Evolutionary conservation across 1,140 invertebrate genomes (phyloP).

Genomic region (Caenorhabditis inopinata): DNA sequence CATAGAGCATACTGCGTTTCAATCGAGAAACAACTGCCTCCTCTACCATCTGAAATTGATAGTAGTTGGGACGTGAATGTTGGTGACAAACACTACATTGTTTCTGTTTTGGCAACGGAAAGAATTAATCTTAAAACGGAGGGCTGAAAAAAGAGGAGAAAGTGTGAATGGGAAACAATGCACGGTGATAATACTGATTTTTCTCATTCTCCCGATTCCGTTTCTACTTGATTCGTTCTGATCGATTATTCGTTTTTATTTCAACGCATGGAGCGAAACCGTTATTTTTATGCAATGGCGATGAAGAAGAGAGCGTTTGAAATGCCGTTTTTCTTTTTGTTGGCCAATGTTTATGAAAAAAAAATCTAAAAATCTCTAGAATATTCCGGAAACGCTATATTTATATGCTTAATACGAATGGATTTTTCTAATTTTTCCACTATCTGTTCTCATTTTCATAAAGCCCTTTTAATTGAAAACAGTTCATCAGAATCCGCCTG

Average conservation of each 20-base stretch:
- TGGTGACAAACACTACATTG: neutral
- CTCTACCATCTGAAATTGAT: slow-evolving; percentile 16
- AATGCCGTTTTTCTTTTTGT: neutral
- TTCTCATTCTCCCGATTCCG: neutral
- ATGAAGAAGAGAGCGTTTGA: neutral
- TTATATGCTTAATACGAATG: too few relatives aligned
- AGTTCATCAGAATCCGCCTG: too few relatives aligned
- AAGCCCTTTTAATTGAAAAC: too few relatives aligned
- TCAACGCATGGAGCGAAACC: neutral
- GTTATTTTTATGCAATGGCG: neutral
- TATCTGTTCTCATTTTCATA: too few relatives aligned
- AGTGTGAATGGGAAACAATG: neutral
- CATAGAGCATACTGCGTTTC: slow-evolving; percentile 12
- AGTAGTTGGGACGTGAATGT: neutral
- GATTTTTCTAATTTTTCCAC: too few relatives aligned
- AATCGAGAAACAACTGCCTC: neutral
- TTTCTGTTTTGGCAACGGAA: neutral
- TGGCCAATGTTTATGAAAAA: too few relatives aligned
- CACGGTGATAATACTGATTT: slow-evolving; percentile 25
- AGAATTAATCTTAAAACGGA: neutral
- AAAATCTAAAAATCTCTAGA: too few relatives aligned
- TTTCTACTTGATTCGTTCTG: neutral
- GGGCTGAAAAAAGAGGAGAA: neutral
- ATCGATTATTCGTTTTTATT: slow-evolving; percentile 7
- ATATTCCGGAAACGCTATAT: too few relatives aligned